Conservation (phyloP, 2,797 vertebrate species). For the Acomys russatus region DNA sequence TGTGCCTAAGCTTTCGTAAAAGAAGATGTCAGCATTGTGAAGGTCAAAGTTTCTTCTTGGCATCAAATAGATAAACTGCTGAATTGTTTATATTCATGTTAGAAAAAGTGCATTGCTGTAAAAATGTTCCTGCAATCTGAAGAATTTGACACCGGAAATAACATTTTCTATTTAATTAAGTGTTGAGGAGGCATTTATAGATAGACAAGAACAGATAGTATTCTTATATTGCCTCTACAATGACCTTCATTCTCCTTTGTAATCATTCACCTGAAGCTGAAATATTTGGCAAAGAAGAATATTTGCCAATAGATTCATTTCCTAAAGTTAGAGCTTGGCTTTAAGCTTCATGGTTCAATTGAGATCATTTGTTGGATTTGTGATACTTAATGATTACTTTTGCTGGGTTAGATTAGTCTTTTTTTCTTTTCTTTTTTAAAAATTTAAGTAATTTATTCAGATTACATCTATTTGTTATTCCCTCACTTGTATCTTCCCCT, state of each 20-base stretch:
- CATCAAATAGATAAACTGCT: conserved; percentile 72
- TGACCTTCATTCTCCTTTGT: conserved; percentile 58
- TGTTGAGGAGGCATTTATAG: conserved; percentile 62
- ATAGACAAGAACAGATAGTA: conserved; percentile 40
- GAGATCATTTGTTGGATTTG: conserved; percentile 31
- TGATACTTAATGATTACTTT: conserved; percentile 35
- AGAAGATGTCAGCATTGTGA: conserved; percentile 76
- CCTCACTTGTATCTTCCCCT: no score
- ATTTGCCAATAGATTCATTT: neutral
- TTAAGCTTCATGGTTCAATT: neutral
- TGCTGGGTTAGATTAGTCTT: neutral
- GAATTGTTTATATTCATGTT: conserved; percentile 74
- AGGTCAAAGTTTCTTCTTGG: conserved; percentile 78
- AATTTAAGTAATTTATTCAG: no score
- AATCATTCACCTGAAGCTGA: neutral
- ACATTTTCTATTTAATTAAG: conserved; percentile 75
- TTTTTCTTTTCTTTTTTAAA: no score
- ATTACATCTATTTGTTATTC: no score
- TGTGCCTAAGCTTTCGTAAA: conserved; percentile 68
- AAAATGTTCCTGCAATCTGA: conserved; percentile 69
- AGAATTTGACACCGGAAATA: conserved; percentile 67
- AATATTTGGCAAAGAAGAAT: neutral
- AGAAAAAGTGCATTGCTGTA: conserved; percentile 70
- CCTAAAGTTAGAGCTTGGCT: neutral
- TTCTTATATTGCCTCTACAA: conserved; percentile 50